Evolutionary conservation across 1,140 invertebrate genomes (phyloP).

Genomic region (Cepaea nemoralis): DNA sequence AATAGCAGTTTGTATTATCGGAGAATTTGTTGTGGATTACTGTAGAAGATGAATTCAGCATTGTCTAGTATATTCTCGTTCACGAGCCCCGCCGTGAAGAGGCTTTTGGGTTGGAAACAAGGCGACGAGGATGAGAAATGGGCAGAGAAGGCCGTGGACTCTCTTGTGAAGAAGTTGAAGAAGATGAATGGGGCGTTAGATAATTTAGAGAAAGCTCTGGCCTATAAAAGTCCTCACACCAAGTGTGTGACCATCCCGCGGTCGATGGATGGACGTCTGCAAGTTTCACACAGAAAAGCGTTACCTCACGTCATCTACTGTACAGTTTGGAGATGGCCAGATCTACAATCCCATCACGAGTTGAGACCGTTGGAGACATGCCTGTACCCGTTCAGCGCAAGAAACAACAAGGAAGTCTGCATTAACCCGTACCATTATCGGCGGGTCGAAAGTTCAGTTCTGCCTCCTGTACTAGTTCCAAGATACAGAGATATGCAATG

Average conservation of each 20-base stretch:
- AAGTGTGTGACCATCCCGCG: conserved; percentile 98
- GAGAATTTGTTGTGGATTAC: not conserved
- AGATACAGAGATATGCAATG: conserved; percentile 95
- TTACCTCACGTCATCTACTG: conserved; percentile 98
- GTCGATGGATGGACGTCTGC: conserved; percentile 91
- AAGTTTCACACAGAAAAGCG: conserved; percentile 93
- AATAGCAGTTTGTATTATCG: too few species aligned
- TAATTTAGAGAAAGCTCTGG: conserved; percentile 93
- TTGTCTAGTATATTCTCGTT: conserved; percentile 88
- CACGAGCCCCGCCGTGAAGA: conserved; percentile 95
- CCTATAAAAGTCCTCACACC: conserved; percentile 90
- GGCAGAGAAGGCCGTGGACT: conserved; percentile 99
- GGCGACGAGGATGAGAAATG: conserved; percentile 98
- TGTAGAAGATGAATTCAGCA: conserved; percentile 57
- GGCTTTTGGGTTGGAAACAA: conserved; percentile 96
- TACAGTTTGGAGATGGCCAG: conserved; percentile 97
- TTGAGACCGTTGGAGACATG: conserved; percentile 93
- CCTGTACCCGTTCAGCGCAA: conserved; percentile 91
- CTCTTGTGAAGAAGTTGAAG: conserved; percentile 96
- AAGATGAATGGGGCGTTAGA: conserved; percentile 94
- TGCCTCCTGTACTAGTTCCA: conserved; percentile 96
- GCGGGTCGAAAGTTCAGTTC: conserved; percentile 78
- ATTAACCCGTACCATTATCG: conserved; percentile 99
- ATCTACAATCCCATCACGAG: conserved; percentile 96
- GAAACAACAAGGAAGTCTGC: conserved; percentile 97